Percentiles rank a stretch among this genome's conserved stretches.
Conservation (phyloP, 2,888 invertebrate genomes). For the Iphiclides podalirius region DNA sequence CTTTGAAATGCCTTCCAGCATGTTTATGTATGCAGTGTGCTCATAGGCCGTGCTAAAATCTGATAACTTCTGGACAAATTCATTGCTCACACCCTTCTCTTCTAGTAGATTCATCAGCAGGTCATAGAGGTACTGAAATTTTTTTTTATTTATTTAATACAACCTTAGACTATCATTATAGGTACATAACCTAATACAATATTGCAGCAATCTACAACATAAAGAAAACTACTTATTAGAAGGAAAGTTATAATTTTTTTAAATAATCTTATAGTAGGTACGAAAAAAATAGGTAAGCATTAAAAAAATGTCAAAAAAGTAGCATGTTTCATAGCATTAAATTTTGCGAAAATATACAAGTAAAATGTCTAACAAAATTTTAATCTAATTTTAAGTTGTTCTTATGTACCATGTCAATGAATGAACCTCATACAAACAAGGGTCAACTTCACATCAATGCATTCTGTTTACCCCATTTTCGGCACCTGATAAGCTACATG, state of each 20-base stretch:
- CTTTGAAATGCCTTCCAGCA: slow-evolving; percentile 92
- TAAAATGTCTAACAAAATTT: too few relatives aligned
- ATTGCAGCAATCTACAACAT: too few relatives aligned
- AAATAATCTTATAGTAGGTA: too few relatives aligned
- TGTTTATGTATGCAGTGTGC: slow-evolving; percentile 93
- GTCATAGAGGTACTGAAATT: slow-evolving; percentile 93
- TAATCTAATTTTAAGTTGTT: too few relatives aligned
- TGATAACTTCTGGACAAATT: slow-evolving; percentile 93
- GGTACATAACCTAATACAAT: too few relatives aligned
- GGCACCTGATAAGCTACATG: slow-evolving; percentile 67
- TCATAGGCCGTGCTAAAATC: slow-evolving; percentile 95
- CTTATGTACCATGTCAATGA: slow-evolving; percentile 59
- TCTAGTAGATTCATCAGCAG: slow-evolving; percentile 96
- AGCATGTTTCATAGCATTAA: too few relatives aligned
- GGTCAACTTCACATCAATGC: slow-evolving; percentile 63
- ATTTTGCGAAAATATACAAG: too few relatives aligned
- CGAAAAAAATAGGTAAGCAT: too few relatives aligned
- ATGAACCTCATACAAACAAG: slow-evolving; percentile 43
- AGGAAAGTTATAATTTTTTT: too few relatives aligned
- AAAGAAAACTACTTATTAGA: too few relatives aligned
- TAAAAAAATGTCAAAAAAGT: too few relatives aligned
- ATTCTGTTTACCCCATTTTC: slow-evolving; percentile 58
- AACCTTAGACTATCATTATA: too few relatives aligned
- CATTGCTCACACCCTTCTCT: slow-evolving; percentile 96
- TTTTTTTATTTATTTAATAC: neutral